Percentiles rank a stretch among this genome's conserved stretches.
Conservation (phyloP, 2,888 invertebrate genomes). For the Elgonia sp. region DNA sequence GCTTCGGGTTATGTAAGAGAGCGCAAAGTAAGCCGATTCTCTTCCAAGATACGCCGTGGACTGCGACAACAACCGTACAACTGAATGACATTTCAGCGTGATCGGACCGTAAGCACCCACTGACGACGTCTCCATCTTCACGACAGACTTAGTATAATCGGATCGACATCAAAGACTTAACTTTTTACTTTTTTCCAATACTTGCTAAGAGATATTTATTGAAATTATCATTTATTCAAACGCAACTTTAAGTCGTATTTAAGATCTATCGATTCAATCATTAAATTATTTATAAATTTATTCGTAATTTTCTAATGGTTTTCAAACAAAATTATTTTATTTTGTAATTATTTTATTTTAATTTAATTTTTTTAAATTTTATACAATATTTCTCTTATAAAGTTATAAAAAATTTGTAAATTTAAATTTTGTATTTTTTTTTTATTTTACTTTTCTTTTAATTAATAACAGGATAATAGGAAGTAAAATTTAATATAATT, state of each 20-base stretch:
- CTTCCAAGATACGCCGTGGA: slow-evolving; percentile 44
- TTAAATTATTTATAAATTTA: no score
- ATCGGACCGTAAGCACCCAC: slow-evolving; percentile 49
- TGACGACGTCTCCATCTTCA: slow-evolving; percentile 45
- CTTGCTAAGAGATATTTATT: neutral
- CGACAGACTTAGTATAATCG: slow-evolving; percentile 40
- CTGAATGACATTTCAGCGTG: slow-evolving; percentile 55
- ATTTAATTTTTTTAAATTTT: no score
- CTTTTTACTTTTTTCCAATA: slow-evolving; percentile 14
- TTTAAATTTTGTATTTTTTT: no score
- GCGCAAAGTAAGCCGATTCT: slow-evolving; percentile 66
- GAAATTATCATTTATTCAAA: neutral
- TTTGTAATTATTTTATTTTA: no score
- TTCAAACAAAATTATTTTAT: neutral
- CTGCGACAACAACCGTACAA: slow-evolving; percentile 57
- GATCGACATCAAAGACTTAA: slow-evolving; percentile 36
- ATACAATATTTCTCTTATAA: no score
- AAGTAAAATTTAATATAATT: no score
- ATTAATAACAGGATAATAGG: no score
- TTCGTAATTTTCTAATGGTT: no score
- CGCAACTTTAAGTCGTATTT: no score
- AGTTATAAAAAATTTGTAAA: no score
- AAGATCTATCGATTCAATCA: no score
- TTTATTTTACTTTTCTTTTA: no score
- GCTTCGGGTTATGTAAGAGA: slow-evolving; percentile 62